A percentile compares a stretch with the other conserved stretches of the same genome.
Conservation (phyloP, 2,888 invertebrate species). For the Petrolisthes cinctipes region DNA sequence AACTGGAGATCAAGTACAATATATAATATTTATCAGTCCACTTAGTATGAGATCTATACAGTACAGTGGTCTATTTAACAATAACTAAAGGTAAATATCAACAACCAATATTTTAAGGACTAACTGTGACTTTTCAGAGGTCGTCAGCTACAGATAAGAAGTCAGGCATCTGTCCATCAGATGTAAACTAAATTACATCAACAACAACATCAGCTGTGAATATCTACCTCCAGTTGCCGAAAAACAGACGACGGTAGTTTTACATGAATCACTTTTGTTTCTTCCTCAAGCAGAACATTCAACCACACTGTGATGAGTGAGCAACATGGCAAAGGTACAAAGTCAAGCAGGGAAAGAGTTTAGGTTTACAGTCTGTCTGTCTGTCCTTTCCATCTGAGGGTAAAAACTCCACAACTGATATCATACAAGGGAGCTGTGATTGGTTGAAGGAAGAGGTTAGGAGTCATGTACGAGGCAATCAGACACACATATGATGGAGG, state of each 20-base stretch:
- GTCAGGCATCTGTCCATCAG: too few relatives aligned
- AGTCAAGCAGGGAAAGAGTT: slow-evolving; percentile 33
- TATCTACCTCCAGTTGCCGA: neutral
- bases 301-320: slow-evolving; percentile 48
- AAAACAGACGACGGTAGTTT: neutral
- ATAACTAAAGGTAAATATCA: neutral
- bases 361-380: slow-evolving; percentile 2
- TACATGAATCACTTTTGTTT: slow-evolving; percentile 16
- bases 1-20: slow-evolving; percentile 37
- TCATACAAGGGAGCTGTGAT: too few relatives aligned
- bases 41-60: slow-evolving; percentile 6
- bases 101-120: too few relatives aligned
- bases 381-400: too few relatives aligned
- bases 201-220: neutral
- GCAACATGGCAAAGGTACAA: slow-evolving; percentile 39
- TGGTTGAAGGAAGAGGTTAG: too few relatives aligned
- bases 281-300: slow-evolving; percentile 41
- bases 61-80: slow-evolving; percentile 28
- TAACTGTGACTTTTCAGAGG: too few relatives aligned
- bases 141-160: too few relatives aligned
- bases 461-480: too few relatives aligned
- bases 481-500: too few relatives aligned
- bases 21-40: neutral
- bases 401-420: too few relatives aligned
- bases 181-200: neutral